Percentiles rank a stretch among this genome's conserved stretches.
Conservation (phyloP, 2,888 invertebrate species). For the Dastarcus helophoroides region DNA sequence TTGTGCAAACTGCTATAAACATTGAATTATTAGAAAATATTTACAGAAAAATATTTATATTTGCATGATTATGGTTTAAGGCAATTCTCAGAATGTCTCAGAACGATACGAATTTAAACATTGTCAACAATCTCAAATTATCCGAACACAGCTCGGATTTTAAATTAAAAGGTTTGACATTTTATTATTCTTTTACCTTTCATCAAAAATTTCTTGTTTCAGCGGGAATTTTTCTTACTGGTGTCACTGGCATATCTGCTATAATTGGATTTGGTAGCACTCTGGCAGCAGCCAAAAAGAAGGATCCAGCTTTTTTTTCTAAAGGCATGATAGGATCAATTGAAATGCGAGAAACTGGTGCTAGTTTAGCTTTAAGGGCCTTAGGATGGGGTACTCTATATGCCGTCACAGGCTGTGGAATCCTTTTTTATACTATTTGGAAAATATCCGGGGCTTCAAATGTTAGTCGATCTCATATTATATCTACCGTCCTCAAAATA, state of each 20-base stretch:
- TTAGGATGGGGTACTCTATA: slow-evolving; percentile 80
- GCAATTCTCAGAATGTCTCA: too few species aligned
- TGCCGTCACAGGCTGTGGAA: slow-evolving; percentile 73
- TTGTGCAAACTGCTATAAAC: too few species aligned
- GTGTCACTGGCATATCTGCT: slow-evolving; percentile 67
- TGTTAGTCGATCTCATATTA: slow-evolving; percentile 44
- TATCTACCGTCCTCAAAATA: not conserved
- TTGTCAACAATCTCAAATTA: too few species aligned
- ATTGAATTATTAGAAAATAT: too few species aligned
- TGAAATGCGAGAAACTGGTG: slow-evolving; percentile 64
- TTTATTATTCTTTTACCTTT: too few species aligned
- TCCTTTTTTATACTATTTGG: slow-evolving; percentile 75
- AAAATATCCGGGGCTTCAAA: slow-evolving; percentile 77
- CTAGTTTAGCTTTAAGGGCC: slow-evolving; percentile 67
- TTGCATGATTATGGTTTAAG: too few species aligned
- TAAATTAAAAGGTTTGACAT: too few species aligned
- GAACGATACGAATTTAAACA: too few species aligned
- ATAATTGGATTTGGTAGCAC: slow-evolving; percentile 73
- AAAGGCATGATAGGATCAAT: slow-evolving; percentile 53
- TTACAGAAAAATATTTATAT: too few species aligned
- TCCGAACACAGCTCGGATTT: too few species aligned
- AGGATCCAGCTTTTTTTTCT: slow-evolving; percentile 67
- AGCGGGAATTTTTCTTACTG: slow-evolving; percentile 61
- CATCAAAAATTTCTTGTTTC: too few species aligned
- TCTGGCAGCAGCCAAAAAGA: slow-evolving; percentile 62